Conservation (phyloP, 2,888 invertebrate genomes). For the Acrobasis consociella region DNA sequence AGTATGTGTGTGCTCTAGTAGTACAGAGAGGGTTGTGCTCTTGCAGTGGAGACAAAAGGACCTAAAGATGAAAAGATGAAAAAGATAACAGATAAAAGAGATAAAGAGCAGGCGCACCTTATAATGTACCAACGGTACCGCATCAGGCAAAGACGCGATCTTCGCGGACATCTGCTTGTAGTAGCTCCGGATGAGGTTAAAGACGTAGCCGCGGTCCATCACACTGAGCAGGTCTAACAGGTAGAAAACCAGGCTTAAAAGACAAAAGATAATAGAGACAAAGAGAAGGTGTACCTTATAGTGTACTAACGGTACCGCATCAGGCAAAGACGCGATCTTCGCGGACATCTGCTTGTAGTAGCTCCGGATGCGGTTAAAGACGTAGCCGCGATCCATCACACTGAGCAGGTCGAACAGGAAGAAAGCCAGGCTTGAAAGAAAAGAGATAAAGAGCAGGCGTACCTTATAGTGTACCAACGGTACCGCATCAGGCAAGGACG, state of each 20-base stretch:
- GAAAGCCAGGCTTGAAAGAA: no score
- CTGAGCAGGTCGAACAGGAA: slow-evolving; percentile 75
- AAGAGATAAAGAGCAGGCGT: neutral
- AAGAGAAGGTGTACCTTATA: slow-evolving; percentile 74
- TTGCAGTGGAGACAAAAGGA: no score
- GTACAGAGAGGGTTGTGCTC: no score
- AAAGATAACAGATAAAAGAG: no score
- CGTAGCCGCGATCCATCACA: slow-evolving; percentile 96
- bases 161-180: slow-evolving; percentile 89
- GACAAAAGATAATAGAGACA: no score
- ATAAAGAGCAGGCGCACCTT: slow-evolving; percentile 65
- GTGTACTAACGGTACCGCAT: slow-evolving; percentile 86
- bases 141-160: slow-evolving; percentile 87
- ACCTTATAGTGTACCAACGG: slow-evolving; percentile 86
- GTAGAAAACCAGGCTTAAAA: no score
- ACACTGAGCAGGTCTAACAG: slow-evolving; percentile 76
- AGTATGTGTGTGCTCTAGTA: no score
- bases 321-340: slow-evolving; percentile 86
- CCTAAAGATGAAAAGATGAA: no score
- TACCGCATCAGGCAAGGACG: slow-evolving; percentile 86
- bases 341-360: slow-evolving; percentile 90
- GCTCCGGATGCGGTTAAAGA: slow-evolving; percentile 89
- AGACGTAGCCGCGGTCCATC: slow-evolving; percentile 96
- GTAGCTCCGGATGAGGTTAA: slow-evolving; percentile 89
- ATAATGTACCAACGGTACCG: slow-evolving; percentile 85